Evolutionary conservation across 2,888 invertebrate species (phyloP).

Genomic region (Hirtodrosophila confusa): DNA sequence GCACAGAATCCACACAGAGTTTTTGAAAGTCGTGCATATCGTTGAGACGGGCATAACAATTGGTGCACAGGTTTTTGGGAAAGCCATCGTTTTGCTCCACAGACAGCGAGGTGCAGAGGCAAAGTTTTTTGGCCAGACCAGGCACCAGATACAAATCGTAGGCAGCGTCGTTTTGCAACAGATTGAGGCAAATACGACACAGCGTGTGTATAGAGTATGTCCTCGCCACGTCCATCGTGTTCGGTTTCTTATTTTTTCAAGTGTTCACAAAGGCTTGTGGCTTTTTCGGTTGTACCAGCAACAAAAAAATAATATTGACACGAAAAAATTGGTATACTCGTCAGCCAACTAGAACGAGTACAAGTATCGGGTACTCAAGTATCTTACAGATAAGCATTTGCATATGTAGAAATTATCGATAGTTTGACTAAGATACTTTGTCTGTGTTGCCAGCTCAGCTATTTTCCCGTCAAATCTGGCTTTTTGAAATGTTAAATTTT

Average conservation of each 20-base stretch:
- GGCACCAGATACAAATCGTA: constrained; percentile 80
- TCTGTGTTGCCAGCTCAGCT: too few relatives aligned
- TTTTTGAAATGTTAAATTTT: too few relatives aligned
- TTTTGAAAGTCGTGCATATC: constrained; percentile 81
- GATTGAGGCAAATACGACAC: constrained; percentile 81
- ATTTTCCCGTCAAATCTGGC: too few relatives aligned
- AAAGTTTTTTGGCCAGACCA: constrained; percentile 79
- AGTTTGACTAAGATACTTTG: background rate
- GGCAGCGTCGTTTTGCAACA: constrained; percentile 70
- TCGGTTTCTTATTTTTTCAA: constrained; percentile 4
- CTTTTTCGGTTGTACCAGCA: constrained; percentile 52
- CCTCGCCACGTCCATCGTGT: constrained; percentile 68
- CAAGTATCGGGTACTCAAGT: constrained; percentile 49
- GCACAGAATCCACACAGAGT: constrained; percentile 78
- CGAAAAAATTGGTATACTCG: constrained; percentile 77
- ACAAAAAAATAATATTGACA: constrained; percentile 76
- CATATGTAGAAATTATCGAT: constrained; percentile 10
- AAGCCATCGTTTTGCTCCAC: constrained; percentile 82
- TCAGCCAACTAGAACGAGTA: constrained; percentile 65
- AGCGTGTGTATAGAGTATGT: constrained; percentile 73
- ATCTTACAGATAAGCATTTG: constrained; percentile 10
- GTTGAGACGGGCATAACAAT: constrained; percentile 76
- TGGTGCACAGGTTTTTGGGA: constrained; percentile 79
- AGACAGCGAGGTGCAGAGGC: constrained; percentile 79
- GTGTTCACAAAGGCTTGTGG: constrained; percentile 31